Conservation (phyloP, 2,113 vertebrate genomes). For the Pterocles gutturalis region DNA sequence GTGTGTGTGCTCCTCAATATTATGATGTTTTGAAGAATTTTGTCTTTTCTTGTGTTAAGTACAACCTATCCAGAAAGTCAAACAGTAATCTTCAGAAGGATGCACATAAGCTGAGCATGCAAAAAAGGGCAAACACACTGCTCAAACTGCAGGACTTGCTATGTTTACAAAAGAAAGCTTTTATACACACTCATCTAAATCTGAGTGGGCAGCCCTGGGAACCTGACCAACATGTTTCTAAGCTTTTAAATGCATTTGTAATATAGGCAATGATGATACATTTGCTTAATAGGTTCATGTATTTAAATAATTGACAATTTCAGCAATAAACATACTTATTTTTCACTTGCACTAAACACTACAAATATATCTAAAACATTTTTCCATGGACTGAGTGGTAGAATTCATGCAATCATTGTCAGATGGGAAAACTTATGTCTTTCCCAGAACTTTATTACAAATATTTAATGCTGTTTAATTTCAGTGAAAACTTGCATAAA, state of each 20-base stretch:
- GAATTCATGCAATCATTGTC: neutral
- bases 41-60: neutral
- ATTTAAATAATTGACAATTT: constrained; percentile 23
- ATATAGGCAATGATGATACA: constrained; percentile 2
- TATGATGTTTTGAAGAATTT: neutral
- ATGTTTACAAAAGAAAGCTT: constrained; percentile 52
- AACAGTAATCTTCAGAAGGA: neutral
- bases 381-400: neutral
- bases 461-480: neutral
- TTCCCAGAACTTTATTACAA: neutral
- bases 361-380: neutral
- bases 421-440: neutral
- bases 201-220: constrained; percentile 68
- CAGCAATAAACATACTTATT: neutral
- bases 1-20: neutral
- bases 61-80: constrained; percentile 2
- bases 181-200: constrained; percentile 17
- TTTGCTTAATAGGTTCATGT: neutral
- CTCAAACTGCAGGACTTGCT: constrained; percentile 47
- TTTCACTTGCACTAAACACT: neutral
- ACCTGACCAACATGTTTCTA: constrained; percentile 57
- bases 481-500: neutral
- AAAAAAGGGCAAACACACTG: constrained; percentile 62
- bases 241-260: constrained; percentile 20
- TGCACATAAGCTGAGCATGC: neutral